Conservation (phyloP, 2,797 vertebrate genomes). For the Clarias platycephalus region DNA sequence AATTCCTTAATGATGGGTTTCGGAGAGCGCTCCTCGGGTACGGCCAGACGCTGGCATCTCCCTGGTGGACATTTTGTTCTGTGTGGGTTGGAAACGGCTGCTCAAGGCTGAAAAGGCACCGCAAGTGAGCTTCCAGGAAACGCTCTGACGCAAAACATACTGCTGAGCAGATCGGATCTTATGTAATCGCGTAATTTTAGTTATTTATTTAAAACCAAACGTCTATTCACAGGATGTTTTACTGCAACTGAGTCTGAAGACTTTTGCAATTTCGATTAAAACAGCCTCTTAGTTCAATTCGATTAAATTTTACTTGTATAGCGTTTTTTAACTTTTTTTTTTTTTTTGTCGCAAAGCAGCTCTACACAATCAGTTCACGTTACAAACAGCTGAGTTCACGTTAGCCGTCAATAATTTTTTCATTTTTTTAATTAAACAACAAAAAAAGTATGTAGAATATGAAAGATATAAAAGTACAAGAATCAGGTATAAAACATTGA, state of each 20-base stretch:
- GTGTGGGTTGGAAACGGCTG: conserved; percentile 20
- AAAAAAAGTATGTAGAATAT: too few relatives aligned
- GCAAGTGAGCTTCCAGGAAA: conserved; percentile 22
- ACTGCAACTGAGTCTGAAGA: not conserved
- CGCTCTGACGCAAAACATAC: conserved; percentile 19
- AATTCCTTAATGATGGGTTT: conserved; percentile 35
- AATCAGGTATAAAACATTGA: too few relatives aligned
- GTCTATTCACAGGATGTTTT: not conserved
- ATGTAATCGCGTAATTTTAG: not conserved
- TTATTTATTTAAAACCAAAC: not conserved
- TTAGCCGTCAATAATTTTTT: too few relatives aligned
- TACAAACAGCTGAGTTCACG: too few relatives aligned
- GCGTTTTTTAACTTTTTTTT: too few relatives aligned
- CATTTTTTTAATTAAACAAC: too few relatives aligned
- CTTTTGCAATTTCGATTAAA: not conserved
- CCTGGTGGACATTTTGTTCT: conserved; percentile 33
- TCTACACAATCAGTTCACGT: too few relatives aligned
- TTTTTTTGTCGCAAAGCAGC: too few relatives aligned
- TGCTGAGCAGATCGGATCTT: not conserved
- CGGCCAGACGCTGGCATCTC: conserved; percentile 24
- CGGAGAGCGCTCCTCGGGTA: conserved; percentile 6
- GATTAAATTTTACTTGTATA: too few relatives aligned
- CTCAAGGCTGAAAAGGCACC: conserved; percentile 12
- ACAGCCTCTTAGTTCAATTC: not conserved
- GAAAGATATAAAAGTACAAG: too few relatives aligned